These are phyloP conservation scores for Bubo bubo DNA, from an alignment of 2,113 vertebrate genomes.

Conservation along the genomic window DNA sequence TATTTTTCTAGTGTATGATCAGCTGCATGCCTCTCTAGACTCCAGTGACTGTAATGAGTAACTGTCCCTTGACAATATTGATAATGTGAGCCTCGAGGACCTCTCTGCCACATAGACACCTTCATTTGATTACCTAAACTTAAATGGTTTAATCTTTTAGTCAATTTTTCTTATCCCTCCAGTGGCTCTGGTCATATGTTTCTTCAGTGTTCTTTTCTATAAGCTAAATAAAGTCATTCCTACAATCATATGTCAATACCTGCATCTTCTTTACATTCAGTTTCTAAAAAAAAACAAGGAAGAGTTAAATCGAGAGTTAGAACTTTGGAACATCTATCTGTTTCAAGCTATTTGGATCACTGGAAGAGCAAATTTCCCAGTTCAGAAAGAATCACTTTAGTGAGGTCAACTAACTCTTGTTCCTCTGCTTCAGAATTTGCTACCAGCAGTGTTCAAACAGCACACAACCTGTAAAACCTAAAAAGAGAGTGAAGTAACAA, in stretches of 20 bases:
- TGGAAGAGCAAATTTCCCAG: background rate
- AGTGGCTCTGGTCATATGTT: background rate
- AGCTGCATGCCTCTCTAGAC: background rate
- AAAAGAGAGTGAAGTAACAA: background rate
- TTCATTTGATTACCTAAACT: background rate
- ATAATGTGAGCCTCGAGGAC: background rate
- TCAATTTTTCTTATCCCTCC: background rate
- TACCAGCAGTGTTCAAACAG: background rate
- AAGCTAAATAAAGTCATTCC: background rate
- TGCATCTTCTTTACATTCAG: background rate
- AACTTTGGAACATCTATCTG: background rate
- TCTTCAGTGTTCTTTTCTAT: background rate
- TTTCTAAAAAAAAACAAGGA: background rate
- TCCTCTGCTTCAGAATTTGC: background rate
- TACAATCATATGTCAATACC: background rate
- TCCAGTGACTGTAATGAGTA: background rate
- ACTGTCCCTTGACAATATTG: background rate
- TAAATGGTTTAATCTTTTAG: background rate
- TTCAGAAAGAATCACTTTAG: background rate
- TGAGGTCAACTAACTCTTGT: background rate
- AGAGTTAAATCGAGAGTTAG: background rate
- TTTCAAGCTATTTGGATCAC: background rate
- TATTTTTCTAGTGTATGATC: background rate
- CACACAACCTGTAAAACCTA: background rate
- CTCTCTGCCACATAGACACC: background rate